Conservation (phyloP, 2,888 invertebrate species). For the Caenorhabditis sp. region DNA sequence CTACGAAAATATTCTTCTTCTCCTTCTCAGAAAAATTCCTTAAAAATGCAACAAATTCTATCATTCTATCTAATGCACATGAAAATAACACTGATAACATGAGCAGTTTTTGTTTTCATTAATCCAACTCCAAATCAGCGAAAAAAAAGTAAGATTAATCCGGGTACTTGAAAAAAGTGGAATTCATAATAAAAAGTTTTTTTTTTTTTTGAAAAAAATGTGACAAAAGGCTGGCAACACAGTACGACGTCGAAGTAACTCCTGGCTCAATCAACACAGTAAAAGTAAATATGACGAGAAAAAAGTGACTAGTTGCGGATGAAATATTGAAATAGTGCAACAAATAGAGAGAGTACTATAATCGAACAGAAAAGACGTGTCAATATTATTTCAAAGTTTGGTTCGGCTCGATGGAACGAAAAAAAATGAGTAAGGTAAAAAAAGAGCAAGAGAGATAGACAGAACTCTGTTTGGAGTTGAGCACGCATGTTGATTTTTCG, state of each 20-base stretch:
- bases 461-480: no score
- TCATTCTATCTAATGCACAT: no score
- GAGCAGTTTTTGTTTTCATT: no score
- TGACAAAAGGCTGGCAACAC: not conserved
- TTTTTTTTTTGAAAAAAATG: not conserved
- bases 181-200: not conserved
- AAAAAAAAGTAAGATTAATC: not conserved
- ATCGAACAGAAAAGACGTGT: not conserved
- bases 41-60: no score
- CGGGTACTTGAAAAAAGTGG: not conserved
- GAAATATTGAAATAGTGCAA: not conserved
- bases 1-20: no score
- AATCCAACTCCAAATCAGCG: no score
- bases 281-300: constrained; percentile 1
- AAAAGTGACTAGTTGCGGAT: not conserved
- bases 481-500: not conserved
- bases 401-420: not conserved
- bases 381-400: not conserved
- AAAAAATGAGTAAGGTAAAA: not conserved
- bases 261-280: constrained; percentile 1
- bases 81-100: no score
- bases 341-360: not conserved
- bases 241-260: not conserved
- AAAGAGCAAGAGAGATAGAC: not conserved
- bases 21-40: no score